A percentile compares a stretch with the other conserved stretches of the same genome.
phyloP scores from a whole-genome alignment of 2,888 invertebrate genomes.

The Auanema freiburgensis region DNA sequence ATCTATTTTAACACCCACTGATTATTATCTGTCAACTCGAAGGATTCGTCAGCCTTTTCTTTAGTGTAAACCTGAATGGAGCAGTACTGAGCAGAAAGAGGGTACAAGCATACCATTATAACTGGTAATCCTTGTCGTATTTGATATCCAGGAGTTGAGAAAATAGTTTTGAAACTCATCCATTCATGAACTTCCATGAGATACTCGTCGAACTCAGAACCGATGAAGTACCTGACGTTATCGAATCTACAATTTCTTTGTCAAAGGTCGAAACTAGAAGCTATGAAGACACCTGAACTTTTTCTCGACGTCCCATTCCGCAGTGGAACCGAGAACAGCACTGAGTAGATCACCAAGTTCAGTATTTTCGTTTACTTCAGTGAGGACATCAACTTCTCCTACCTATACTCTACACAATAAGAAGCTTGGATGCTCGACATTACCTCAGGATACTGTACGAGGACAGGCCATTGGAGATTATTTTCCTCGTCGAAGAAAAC shows the following conservation, averaged over 20 bases:
- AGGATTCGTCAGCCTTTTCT: constrained; percentile 12
- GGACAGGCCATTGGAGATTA: constrained; percentile 60
- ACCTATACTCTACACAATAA: constrained; percentile 9
- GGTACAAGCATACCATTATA: constrained; percentile 43
- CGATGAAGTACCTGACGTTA: constrained; percentile 52
- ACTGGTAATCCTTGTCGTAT: constrained; percentile 54
- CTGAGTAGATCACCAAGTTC: constrained; percentile 71
- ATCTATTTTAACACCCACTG: constrained; percentile 1
- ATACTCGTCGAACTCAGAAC: constrained; percentile 45
- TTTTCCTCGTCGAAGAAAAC: constrained; percentile 68
- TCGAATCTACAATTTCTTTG: constrained; percentile 29
- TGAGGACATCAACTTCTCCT: constrained; percentile 82
- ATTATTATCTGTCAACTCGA: not conserved
- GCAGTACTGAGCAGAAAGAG: not conserved
- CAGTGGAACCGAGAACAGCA: constrained; percentile 68
- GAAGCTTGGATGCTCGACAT: not conserved
- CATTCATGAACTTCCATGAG: constrained; percentile 46
- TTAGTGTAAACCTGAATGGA: constrained; percentile 19
- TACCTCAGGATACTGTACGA: constrained; percentile 57
- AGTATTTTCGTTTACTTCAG: constrained; percentile 71
- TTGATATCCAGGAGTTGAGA: constrained; percentile 35
- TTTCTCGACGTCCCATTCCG: constrained; percentile 76
- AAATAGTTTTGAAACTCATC: constrained; percentile 34
- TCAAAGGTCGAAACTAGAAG: constrained; percentile 1
- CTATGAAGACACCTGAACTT: constrained; percentile 69